Percentiles rank a stretch among this genome's conserved stretches.
phyloP scores from a whole-genome alignment of 2,797 vertebrate species.

The Manis crassicaudata region DNA sequence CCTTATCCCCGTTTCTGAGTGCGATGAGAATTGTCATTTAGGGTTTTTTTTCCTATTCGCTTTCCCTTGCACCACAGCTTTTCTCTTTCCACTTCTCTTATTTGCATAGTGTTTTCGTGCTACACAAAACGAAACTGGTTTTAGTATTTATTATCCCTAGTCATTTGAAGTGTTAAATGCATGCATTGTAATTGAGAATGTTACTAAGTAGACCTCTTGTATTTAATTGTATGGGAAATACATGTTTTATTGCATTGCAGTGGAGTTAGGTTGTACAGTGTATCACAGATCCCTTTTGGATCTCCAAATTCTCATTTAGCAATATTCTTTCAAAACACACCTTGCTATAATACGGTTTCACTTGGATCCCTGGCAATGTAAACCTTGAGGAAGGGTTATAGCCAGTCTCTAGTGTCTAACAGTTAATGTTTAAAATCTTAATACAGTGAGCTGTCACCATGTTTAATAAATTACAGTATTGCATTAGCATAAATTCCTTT shows the following conservation, averaged over 20 bases:
- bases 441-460: slow-evolving; percentile 58
- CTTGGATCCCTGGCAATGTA: slow-evolving; percentile 40
- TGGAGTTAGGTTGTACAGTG: background rate
- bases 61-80: slow-evolving; percentile 27
- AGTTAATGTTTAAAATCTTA: slow-evolving; percentile 72
- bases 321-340: slow-evolving; percentile 38
- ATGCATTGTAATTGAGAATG: background rate
- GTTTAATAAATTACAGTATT: slow-evolving; percentile 69
- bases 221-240: slow-evolving; percentile 38
- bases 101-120: slow-evolving; percentile 22
- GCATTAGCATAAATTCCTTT: slow-evolving; percentile 66
- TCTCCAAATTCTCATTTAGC: slow-evolving; percentile 21
- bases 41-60: background rate
- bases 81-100: slow-evolving; percentile 17
- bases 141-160: background rate
- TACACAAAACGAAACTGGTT: slow-evolving; percentile 18
- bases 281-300: slow-evolving; percentile 18
- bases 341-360: slow-evolving; percentile 36
- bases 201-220: background rate
- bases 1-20: background rate
- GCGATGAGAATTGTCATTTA: background rate
- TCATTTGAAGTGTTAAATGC: slow-evolving; percentile 38
- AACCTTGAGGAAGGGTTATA: slow-evolving; percentile 54
- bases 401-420: slow-evolving; percentile 30
- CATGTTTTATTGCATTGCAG: slow-evolving; percentile 7